Evolutionary conservation across 2,797 vertebrate species (phyloP).

Genomic region (Leuciscus waleckii): DNA sequence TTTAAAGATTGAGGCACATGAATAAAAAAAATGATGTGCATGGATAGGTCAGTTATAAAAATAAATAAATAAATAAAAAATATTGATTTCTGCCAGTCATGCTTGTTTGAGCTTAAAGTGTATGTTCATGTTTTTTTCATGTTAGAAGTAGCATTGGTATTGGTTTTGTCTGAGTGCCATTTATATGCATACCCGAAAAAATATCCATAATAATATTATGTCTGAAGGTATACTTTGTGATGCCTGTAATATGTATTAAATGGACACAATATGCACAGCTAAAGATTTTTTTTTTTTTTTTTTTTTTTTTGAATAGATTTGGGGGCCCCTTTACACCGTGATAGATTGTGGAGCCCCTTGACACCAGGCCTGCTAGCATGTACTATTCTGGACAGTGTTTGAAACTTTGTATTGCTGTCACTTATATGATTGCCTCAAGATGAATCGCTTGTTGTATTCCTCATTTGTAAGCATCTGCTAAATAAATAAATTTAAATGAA

Average conservation of each 20-base stretch:
- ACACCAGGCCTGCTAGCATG: neutral
- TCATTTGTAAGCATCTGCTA: neutral
- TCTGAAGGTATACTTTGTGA: neutral
- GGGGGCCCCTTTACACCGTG: too few relatives aligned
- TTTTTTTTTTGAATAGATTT: too few relatives aligned
- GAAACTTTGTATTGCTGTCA: neutral
- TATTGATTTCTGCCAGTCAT: neutral
- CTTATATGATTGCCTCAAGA: neutral
- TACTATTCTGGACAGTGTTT: neutral
- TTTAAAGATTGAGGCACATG: neutral
- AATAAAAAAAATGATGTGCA: neutral
- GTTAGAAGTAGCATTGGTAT: neutral
- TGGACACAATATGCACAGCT: too few relatives aligned
- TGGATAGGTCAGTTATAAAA: neutral
- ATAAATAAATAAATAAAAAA: too few relatives aligned
- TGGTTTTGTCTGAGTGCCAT: neutral
- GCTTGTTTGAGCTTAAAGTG: neutral
- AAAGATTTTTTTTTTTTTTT: too few relatives aligned
- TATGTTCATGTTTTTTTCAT: neutral
- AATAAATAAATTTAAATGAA: neutral
- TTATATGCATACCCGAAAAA: neutral
- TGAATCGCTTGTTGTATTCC: neutral
- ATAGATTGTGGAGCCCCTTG: too few relatives aligned
- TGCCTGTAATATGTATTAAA: neutral
- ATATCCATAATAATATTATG: neutral